Evolutionary conservation across 2,797 vertebrate genomes (phyloP).

Genomic region (Benthosema pterotum): DNA sequence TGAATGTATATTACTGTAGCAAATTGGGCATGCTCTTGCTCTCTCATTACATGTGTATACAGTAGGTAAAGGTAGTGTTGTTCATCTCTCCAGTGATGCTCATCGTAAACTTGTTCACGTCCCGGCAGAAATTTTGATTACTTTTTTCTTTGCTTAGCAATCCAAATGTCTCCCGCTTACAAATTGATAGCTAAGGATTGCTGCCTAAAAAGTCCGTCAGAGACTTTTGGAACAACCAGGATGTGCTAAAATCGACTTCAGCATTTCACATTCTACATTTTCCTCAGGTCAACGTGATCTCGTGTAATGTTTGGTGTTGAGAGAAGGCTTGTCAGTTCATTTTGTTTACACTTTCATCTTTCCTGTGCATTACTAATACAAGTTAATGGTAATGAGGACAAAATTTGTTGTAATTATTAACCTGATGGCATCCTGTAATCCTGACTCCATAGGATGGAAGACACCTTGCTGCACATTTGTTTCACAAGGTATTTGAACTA

Average conservation of each 20-base stretch:
- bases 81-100: no score
- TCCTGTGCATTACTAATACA: conserved; percentile 2
- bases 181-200: not conserved
- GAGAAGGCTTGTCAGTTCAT: not conserved
- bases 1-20: not conserved
- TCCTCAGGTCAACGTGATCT: not conserved
- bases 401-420: not conserved
- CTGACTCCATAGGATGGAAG: no score
- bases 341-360: conserved; percentile 3
- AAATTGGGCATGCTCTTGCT: no score
- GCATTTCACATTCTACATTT: not conserved
- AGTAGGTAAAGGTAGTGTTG: no score
- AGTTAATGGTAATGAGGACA: not conserved
- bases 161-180: not conserved
- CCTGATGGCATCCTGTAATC: not conserved
- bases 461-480: no score
- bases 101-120: no score
- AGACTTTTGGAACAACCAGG: not conserved
- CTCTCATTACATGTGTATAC: no score
- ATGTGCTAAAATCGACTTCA: not conserved
- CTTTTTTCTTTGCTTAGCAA: not conserved
- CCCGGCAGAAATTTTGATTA: not conserved
- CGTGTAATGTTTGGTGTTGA: not conserved
- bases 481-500: no score
- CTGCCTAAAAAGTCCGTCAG: not conserved